Evolutionary conservation across 2,888 invertebrate genomes (phyloP).

Genomic region (Drosophila imparisetae): DNA sequence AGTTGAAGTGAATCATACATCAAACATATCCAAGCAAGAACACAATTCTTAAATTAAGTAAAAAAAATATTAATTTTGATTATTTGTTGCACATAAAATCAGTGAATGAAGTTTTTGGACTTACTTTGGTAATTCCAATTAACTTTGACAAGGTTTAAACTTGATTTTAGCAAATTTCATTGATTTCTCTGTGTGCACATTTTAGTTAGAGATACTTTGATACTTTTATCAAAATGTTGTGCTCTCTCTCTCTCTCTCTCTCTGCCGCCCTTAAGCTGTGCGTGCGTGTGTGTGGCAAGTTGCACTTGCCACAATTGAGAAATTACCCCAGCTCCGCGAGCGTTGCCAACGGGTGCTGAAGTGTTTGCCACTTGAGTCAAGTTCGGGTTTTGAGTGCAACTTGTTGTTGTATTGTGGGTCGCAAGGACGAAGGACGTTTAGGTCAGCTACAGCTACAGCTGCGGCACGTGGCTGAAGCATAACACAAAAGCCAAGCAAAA

Average conservation of each 20-base stretch:
- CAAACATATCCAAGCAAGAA: too few relatives aligned
- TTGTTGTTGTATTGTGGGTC: conserved; percentile 19
- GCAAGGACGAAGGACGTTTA: conserved; percentile 7
- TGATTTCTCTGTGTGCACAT: neutral
- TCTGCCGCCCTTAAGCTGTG: conserved; percentile 4
- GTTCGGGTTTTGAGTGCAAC: conserved; percentile 39
- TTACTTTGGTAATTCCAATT: neutral
- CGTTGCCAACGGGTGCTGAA: conserved; percentile 37
- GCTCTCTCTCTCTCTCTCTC: neutral
- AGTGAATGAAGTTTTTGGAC: neutral
- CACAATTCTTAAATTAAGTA: too few relatives aligned
- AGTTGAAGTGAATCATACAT: neutral
- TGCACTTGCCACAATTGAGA: conserved; percentile 60
- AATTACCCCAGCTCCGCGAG: conserved; percentile 31
- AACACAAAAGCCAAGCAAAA: conserved; percentile 75
- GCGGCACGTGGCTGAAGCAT: conserved; percentile 64
- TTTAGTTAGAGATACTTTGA: neutral
- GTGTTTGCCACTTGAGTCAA: conserved; percentile 75
- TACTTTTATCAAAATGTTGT: neutral
- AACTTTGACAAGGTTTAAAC: neutral
- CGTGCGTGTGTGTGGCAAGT: conserved; percentile 15
- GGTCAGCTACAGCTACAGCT: conserved; percentile 1
- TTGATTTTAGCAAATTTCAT: rapidly evolving
- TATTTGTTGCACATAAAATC: neutral
- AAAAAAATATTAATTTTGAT: rapidly evolving